A percentile compares a stretch with the other conserved stretches of the same genome.
Evolutionary conservation across 2,113 vertebrate species (phyloP).

Genomic region (Phoenicopterus ruber): DNA sequence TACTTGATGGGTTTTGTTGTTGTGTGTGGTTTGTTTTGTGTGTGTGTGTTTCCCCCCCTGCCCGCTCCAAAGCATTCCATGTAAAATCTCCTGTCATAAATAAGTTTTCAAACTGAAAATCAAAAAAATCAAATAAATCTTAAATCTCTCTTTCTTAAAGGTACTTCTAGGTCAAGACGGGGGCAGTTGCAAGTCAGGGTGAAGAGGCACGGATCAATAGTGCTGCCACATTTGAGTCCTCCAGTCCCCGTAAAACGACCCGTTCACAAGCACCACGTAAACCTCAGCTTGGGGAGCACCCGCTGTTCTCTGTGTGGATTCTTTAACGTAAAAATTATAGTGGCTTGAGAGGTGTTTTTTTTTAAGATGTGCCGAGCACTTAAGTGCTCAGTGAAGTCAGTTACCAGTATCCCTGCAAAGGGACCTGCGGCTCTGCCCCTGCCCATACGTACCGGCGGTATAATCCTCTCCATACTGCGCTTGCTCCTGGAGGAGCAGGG

Average conservation of each 20-base stretch:
- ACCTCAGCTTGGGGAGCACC: not conserved
- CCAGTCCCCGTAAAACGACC: not conserved
- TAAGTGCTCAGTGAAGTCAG: not conserved
- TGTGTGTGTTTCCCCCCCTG: too few species aligned
- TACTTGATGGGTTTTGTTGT: not conserved
- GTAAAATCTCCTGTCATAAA: not conserved
- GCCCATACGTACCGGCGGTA: accelerated
- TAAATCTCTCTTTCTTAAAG: not conserved
- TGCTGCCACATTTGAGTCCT: accelerated
- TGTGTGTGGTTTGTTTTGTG: too few species aligned
- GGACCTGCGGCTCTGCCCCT: not conserved
- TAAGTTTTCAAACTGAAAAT: not conserved
- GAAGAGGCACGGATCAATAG: not conserved
- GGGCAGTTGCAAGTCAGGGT: not conserved
- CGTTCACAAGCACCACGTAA: not conserved
- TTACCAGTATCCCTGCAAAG: not conserved
- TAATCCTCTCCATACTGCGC: not conserved
- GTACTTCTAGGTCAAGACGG: not conserved
- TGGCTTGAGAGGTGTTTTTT: accelerated
- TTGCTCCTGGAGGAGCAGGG: not conserved
- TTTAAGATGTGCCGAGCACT: accelerated
- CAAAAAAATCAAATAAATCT: not conserved
- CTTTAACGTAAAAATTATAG: too few species aligned
- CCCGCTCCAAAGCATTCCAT: accelerated
- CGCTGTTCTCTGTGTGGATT: not conserved